Evolutionary conservation across 2,888 invertebrate species (phyloP), one percentile per base, ranked within the genome.

Genomic region (Stramonita haemastoma): DNA sequence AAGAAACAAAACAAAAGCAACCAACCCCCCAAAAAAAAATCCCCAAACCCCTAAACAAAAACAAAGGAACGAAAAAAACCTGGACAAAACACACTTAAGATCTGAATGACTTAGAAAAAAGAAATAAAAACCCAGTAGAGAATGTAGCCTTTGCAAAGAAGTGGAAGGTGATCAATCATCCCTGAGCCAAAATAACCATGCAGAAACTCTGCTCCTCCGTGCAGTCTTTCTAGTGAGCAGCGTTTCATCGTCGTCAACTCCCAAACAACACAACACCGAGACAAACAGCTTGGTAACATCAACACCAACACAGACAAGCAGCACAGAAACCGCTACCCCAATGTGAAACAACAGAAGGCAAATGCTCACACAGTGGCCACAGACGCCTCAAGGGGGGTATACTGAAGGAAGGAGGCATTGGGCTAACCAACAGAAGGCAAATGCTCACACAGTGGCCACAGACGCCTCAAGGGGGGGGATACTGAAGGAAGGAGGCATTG

Each of bases 271-370:
- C 77, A 79, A 79, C 77, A 79, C 77, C 29, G 77, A 79, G 11
- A 15, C 77, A 17, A 79, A 79, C 77, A 79, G 13, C 17, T 17
- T 15, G n/a, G 13, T 13, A 32, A 79, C 77, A 79, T 32, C 77
- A 79, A 79, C 77, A 79, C 29, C 32, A 34, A 79, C 77, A 79
- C 77, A 34, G 73, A n/a, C 73, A 73, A 73, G 73, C 73, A 73
- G n/a, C 15, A 32, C 32, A 32, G 17, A 5, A n/a, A 73, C n/a
- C 29, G n/a, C n/a, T n/a, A n/a, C n/a, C 73, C 29, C 73, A 13
- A 26, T n/a, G 66, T 17, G 66, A 22, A 22, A 19, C 22, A 66
- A 66, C 19, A 66, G 66, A 66, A 66, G 26, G 26, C 66, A 66
- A 26, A 46, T 46, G 46, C 46, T 46, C 46, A 46, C 46, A 46